Percentiles rank a stretch among this genome's conserved stretches.
phyloP scores from a whole-genome alignment of 1,140 invertebrate species.

The Bombus haemorrhoidalis region DNA sequence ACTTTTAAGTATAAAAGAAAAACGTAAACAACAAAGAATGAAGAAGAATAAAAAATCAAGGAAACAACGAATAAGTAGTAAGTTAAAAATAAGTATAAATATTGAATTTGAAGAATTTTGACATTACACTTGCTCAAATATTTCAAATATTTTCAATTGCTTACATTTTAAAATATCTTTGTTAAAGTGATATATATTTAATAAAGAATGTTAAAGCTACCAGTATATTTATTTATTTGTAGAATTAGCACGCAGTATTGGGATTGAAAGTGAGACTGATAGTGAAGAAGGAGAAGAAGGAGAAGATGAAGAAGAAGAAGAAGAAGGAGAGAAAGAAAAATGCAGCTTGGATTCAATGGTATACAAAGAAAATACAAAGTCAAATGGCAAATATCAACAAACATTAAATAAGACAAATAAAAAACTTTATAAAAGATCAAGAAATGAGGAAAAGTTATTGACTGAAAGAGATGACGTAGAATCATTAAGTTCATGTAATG shows the following conservation, averaged over 20 bases:
- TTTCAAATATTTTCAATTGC: background rate
- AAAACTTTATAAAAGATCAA: slow-evolving; percentile 30
- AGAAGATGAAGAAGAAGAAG: slow-evolving; percentile 35
- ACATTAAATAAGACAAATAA: slow-evolving; percentile 18
- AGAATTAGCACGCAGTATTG: slow-evolving; percentile 59
- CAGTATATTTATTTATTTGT: background rate
- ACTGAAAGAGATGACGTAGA: slow-evolving; percentile 39
- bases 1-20: slow-evolving; percentile 53
- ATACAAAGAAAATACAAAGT: slow-evolving; percentile 8
- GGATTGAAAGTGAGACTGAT: slow-evolving; percentile 17
- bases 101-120: background rate
- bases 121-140: background rate
- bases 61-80: slow-evolving; percentile 57
- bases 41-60: slow-evolving; percentile 47
- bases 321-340: slow-evolving; percentile 34
- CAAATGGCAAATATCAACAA: slow-evolving; percentile 2
- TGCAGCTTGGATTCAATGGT: background rate
- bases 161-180: background rate
- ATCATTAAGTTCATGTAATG: slow-evolving; percentile 30
- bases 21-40: slow-evolving; percentile 31
- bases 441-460: slow-evolving; percentile 19
- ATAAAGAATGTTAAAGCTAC: background rate
- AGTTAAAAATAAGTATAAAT: slow-evolving; percentile 41
- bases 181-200: background rate
- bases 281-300: slow-evolving; percentile 49